phyloP scores from a whole-genome alignment of 1,140 invertebrate species.

The honey bee (Apis mellifera) region Amel_HAv3.1 CM009936.2:8139001-8139500 shows the following conservation, averaged over 20 bases:
- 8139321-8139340: slow-evolving; percentile 99
- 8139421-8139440: slow-evolving; percentile 98
- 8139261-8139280: slow-evolving; percentile 97
- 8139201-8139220: too few species aligned
- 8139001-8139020: slow-evolving; percentile 99
- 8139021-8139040: slow-evolving; percentile 99
- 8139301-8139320: slow-evolving; percentile 98
- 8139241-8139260: too few species aligned
- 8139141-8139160: too few species aligned
- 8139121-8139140: too few species aligned
- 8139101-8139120: too few species aligned
- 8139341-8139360: slow-evolving; percentile 98
- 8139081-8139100: too few species aligned
- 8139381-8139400: slow-evolving; percentile 99
- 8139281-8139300: slow-evolving; percentile 98
- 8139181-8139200: too few species aligned
- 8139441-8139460: slow-evolving; percentile 99
- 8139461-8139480: slow-evolving; percentile 99
- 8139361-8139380: slow-evolving; percentile 98
- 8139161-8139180: too few species aligned
- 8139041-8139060: slow-evolving; percentile 98
- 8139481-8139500: slow-evolving; percentile 98
- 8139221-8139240: background rate
- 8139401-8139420: slow-evolving; percentile 97
- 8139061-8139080: slow-evolving; percentile 53